Conservation (phyloP, 1,140 invertebrate genomes). For the Arctopsyche grandis region DNA sequence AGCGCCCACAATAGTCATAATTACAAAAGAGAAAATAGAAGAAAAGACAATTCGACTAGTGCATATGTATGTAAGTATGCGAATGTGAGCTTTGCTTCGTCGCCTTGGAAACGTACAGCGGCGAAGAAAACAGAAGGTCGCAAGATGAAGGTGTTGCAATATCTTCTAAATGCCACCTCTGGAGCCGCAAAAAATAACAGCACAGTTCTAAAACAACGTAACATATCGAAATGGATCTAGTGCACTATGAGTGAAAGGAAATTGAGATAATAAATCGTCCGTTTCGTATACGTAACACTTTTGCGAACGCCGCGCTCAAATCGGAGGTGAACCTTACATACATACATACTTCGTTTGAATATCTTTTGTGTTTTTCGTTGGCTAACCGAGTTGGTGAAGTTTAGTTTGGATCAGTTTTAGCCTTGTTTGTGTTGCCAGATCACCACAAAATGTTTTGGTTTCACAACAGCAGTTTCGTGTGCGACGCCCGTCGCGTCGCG, state of each 20-base stretch:
- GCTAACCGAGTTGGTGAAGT: background rate
- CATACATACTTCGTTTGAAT: background rate
- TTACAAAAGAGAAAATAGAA: background rate
- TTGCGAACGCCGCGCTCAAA: background rate
- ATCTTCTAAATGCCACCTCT: constrained; percentile 28
- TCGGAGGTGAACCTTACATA: background rate
- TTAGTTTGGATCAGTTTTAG: background rate
- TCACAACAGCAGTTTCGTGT: no score
- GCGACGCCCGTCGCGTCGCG: no score
- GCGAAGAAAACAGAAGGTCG: constrained; percentile 23
- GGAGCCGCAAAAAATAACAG: background rate
- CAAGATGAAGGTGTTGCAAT: constrained; percentile 30
- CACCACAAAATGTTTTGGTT: no score
- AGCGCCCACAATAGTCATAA: background rate
- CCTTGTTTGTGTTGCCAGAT: no score
- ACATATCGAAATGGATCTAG: constrained; percentile 28
- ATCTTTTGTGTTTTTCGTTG: background rate
- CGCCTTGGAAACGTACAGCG: constrained; percentile 2
- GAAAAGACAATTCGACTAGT: background rate
- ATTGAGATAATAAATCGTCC: constrained; percentile 30
- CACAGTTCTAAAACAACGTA: background rate
- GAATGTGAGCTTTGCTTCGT: constrained; percentile 15
- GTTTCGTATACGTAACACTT: background rate
- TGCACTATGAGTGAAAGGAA: constrained; percentile 32
- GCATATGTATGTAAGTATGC: no score